Evolutionary conservation across 2,888 invertebrate species (phyloP), one percentile per base, ranked within the genome.

Genomic region (Bombylius discolor): DNA sequence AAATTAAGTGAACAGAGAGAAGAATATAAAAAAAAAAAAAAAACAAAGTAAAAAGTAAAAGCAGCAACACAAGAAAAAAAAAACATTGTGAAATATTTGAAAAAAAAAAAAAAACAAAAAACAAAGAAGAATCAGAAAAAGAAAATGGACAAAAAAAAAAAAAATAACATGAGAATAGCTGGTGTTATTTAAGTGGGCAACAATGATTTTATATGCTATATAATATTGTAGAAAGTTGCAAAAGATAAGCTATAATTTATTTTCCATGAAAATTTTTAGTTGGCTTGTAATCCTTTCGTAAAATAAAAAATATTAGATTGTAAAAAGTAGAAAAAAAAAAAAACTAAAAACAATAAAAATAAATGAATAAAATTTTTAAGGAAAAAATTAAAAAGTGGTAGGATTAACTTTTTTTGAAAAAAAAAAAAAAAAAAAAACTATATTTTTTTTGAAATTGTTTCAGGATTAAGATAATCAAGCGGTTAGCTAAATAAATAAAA

Each of bases 171-270:
- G 23, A 23, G 23, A 23, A 23, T 23, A 23, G 23, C 23, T 23
- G 23, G 23, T 23, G 23, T 53, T 53, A 49, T 54, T 49, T 54
- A 54, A 54, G 53, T 54, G 53, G 53, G 49, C 53, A 54, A 53
- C 48, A 53, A 53, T 53, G 53, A 48, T 48, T 53, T 33, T 36
- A 36, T 36, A 36, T 36, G 8, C 8, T 5, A 7, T 36, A 36
- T 36, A 36, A 36, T 5, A 36, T 7, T 36, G 8, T 8, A 36
- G 36, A 36, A 36, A 36, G 36, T 36, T 36, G 9, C 36, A 36
- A 42, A 45, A 49, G 53, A 54, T 54, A 54, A 54, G 45, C 33
- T 49, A 54, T 54, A 54, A 54, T 54, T 49, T 49, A 54, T 54
- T 54, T 54, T 45, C 36, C 44, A n/a, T 49, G 49, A 49, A 54